A percentile compares a stretch with the other conserved stretches of the same genome.
Evolutionary conservation across 2,797 vertebrate species (phyloP).

Genomic region (Lutjanus campechanus): DNA sequence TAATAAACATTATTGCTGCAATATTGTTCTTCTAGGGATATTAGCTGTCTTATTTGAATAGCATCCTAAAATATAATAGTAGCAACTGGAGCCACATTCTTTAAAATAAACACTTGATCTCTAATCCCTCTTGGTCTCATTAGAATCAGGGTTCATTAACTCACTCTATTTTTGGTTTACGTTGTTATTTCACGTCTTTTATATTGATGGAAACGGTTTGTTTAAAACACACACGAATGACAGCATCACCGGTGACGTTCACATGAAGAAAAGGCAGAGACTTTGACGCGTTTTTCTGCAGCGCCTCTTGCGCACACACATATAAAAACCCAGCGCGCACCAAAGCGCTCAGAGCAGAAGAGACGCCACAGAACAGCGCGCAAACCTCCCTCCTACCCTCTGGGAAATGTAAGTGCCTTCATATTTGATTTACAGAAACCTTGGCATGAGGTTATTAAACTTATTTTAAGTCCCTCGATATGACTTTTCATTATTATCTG

Average conservation of each 20-base stretch:
- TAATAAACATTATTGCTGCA: background rate
- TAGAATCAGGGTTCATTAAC: conserved; percentile 20
- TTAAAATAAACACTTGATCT: background rate
- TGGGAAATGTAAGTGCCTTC: conserved; percentile 73
- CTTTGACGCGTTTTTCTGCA: conserved; percentile 72
- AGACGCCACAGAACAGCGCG: conserved; percentile 59
- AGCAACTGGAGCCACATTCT: background rate
- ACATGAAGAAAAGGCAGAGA: conserved; percentile 59
- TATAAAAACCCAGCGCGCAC: conserved; percentile 81
- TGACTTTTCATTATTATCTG: background rate
- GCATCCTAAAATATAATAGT: background rate
- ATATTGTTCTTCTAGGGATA: background rate
- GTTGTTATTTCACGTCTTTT: conserved; percentile 24
- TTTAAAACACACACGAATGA: conserved; percentile 46
- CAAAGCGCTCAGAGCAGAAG: conserved; percentile 58
- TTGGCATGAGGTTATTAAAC: background rate
- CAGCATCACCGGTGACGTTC: conserved; percentile 80
- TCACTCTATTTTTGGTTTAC: conserved; percentile 50
- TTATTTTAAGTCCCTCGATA: conserved; percentile 1
- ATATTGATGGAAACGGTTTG: conserved; percentile 13
- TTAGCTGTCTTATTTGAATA: background rate
- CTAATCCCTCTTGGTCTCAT: conserved; percentile 22
- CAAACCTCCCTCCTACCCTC: conserved; percentile 46
- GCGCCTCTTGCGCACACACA: conserved; percentile 52
- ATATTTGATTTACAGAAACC: background rate